These are phyloP conservation scores for Sitta carolinensis DNA, from an alignment of 2,797 vertebrate genomes.

Conservation along the genomic window DNA sequence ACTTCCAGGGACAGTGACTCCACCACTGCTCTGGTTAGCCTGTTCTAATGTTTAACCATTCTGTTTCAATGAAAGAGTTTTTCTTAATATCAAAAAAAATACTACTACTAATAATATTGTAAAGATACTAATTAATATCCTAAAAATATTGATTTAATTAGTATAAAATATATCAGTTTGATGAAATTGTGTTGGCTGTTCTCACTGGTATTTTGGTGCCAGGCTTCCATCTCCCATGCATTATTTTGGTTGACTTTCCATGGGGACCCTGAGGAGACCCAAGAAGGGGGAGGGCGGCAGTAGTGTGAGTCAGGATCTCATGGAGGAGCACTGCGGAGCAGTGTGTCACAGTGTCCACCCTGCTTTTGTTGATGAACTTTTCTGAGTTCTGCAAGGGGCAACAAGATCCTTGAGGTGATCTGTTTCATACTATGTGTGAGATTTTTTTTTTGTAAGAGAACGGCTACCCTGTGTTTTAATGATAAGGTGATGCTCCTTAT, in stretches of 20 bases:
- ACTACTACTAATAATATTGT: too few species aligned
- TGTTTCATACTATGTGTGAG: neutral
- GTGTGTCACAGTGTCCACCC: neutral
- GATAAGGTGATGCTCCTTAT: neutral
- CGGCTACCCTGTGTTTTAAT: neutral
- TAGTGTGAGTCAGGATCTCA: neutral
- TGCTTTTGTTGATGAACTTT: neutral
- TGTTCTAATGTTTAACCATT: neutral
- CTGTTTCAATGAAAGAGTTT: neutral
- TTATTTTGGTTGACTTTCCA: neutral
- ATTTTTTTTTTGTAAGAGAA: neutral
- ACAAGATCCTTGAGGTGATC: neutral
- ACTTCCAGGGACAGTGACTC: neutral
- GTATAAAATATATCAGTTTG: neutral
- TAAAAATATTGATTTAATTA: neutral
- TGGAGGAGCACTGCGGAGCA: neutral
- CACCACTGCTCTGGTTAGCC: neutral
- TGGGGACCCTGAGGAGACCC: neutral
- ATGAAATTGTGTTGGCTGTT: neutral
- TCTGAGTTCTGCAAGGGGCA: neutral
- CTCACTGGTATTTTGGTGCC: neutral
- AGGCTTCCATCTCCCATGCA: neutral
- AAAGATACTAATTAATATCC: neutral
- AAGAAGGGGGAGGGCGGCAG: fast-evolving
- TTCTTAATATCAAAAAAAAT: neutral